phyloP scores from a whole-genome alignment of 2,888 invertebrate genomes.

The Lacanobia wlatinum region DNA sequence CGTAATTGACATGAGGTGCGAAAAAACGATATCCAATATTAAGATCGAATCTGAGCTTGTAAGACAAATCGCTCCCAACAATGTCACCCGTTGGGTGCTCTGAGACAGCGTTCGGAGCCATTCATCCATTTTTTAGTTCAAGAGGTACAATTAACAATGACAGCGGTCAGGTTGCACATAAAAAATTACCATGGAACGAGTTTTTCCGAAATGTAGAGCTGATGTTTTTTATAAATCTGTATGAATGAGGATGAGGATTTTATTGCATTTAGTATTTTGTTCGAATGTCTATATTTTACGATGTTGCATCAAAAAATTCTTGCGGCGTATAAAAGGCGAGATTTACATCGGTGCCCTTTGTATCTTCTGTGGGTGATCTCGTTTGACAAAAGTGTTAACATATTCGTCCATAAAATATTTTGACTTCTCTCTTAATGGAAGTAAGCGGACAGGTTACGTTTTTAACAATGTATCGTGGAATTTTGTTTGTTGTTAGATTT shows the following conservation, averaged over 20 bases:
- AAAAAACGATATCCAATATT: slow-evolving; percentile 83
- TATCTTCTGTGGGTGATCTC: slow-evolving; percentile 84
- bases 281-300: slow-evolving; percentile 89
- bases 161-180: slow-evolving; percentile 86
- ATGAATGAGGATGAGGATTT: slow-evolving; percentile 80
- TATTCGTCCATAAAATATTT: slow-evolving; percentile 89
- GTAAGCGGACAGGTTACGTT: slow-evolving; percentile 75
- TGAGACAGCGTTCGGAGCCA: slow-evolving; percentile 78
- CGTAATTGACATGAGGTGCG: slow-evolving; percentile 82
- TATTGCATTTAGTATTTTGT: slow-evolving; percentile 85
- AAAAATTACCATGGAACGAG: slow-evolving; percentile 78
- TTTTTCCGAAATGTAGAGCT: slow-evolving; percentile 78
- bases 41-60: slow-evolving; percentile 85
- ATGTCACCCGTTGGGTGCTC: slow-evolving; percentile 87
- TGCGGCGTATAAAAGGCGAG: slow-evolving; percentile 82
- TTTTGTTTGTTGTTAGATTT: slow-evolving; percentile 57
- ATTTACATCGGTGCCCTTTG: slow-evolving; percentile 87
- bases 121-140: slow-evolving; percentile 86
- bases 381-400: slow-evolving; percentile 89
- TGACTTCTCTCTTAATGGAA: slow-evolving; percentile 86
- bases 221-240: slow-evolving; percentile 74
- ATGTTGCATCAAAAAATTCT: slow-evolving; percentile 75
- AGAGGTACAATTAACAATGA: slow-evolving; percentile 86
- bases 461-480: slow-evolving; percentile 58
- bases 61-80: slow-evolving; percentile 87